Evolutionary conservation across 2,113 vertebrate species (phyloP), one percentile per base, ranked within the genome.

Genomic region (Thryonomys swinderianus): DNA sequence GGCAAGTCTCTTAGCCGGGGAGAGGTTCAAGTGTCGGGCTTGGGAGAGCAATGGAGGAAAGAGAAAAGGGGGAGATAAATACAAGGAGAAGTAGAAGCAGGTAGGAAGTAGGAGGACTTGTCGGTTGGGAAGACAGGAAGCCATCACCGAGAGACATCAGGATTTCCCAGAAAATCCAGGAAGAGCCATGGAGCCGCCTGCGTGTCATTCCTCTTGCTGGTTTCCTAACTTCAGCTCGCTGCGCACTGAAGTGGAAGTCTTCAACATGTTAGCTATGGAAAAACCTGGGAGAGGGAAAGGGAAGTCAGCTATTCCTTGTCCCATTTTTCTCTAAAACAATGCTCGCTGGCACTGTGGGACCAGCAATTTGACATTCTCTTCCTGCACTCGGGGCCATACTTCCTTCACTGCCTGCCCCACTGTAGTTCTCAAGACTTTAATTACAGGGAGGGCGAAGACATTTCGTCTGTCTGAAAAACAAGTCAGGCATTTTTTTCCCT

Each of bases 391-490:
- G 84, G 42, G 42, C 34, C 71, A 23, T 32, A 25, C 32, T 97
- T 95, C 97, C 96, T 90, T 55, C 79, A 61, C 53, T 73, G 81
- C 79, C 51, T 30, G 11, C 76, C 76, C 64, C 23, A 30, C 53
- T 1, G 20, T 7, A 79, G 62, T 71, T 66, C 91, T 81, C 93
- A 32, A 91, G 91, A 93, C 78, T 83, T 87, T 96, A 96, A 96
- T 98, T 96, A 94, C 7, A 96, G 91, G 40, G 93, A 96, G 92
- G 90, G 51, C 53, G 66, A 92, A 95, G 64, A 67, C 57, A 83
- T 96, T 84, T 90, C 80, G 93, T 90, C 76, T 96, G 96, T 94
- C 95, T 97, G 84, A 91, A 97, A 96, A 96, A 90, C 45, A 92
- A 96, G 85, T 83, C 88, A 3, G 94, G 37, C 55, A 6, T 57